Evolutionary conservation across 2,888 invertebrate species (phyloP).

Genomic region (Hemicrepidius hirtus): DNA sequence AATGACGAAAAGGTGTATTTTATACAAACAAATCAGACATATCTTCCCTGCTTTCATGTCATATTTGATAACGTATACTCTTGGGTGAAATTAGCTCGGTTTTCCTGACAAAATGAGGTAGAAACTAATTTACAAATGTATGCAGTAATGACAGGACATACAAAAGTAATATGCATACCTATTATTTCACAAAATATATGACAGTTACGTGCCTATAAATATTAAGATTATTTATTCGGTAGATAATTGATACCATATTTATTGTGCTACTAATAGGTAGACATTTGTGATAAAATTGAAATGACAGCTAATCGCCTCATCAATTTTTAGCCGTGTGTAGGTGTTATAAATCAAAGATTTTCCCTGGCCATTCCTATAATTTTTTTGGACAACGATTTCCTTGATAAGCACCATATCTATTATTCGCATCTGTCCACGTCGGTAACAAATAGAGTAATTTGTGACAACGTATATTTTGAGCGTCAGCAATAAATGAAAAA

Average conservation of each 20-base stretch:
- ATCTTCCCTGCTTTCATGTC: constrained; percentile 31
- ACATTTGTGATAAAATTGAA: constrained; percentile 40
- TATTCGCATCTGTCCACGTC: constrained; percentile 35
- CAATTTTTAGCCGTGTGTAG: constrained; percentile 38
- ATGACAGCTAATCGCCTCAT: constrained; percentile 35
- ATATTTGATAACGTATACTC: constrained; percentile 36
- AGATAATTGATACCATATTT: constrained; percentile 46
- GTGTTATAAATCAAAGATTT: constrained; percentile 52
- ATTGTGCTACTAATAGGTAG: constrained; percentile 29
- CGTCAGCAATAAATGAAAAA: constrained; percentile 40
- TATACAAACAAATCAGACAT: constrained; percentile 46
- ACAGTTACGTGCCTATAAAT: constrained; percentile 30
- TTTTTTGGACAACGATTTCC: constrained; percentile 39
- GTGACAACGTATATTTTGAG: constrained; percentile 38
- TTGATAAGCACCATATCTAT: constrained; percentile 39
- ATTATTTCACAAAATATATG: constrained; percentile 22
- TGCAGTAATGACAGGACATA: constrained; percentile 30
- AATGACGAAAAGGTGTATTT: constrained; percentile 26
- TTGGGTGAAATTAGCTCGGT: constrained; percentile 38
- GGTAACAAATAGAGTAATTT: constrained; percentile 43
- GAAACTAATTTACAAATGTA: constrained; percentile 39
- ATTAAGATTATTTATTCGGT: constrained; percentile 39
- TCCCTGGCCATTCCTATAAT: constrained; percentile 33
- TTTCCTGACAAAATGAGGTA: constrained; percentile 10
- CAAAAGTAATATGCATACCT: constrained; percentile 11